Evolutionary conservation across 1,140 invertebrate species (phyloP).

Genomic region (Venustaconcha ellipsiformis): DNA sequence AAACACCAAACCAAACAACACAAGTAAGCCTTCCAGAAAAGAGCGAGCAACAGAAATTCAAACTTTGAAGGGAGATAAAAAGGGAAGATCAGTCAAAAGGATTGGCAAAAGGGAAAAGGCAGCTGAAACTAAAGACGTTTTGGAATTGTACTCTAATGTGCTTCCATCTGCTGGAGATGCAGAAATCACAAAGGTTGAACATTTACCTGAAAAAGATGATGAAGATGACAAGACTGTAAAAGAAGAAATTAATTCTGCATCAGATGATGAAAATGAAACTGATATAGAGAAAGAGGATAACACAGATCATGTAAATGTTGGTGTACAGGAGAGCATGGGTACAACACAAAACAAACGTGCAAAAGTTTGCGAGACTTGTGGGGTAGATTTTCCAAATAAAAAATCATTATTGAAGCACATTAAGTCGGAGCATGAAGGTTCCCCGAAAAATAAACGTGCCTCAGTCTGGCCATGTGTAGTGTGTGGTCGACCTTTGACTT

Average conservation of each 20-base stretch:
- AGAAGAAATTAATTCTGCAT: neutral
- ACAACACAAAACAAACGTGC: neutral
- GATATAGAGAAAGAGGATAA: neutral
- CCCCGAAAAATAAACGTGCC: neutral
- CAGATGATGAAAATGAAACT: conserved; percentile 1
- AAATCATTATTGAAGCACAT: neutral
- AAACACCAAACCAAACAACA: too few relatives aligned
- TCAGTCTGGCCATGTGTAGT: neutral
- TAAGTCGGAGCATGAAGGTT: neutral
- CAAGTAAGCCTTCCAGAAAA: too few relatives aligned
- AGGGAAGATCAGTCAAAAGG: too few relatives aligned
- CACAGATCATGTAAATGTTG: neutral
- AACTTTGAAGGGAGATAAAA: too few relatives aligned
- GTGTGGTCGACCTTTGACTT: neutral
- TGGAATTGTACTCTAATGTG: too few relatives aligned
- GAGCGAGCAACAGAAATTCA: too few relatives aligned
- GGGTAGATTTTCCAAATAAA: neutral
- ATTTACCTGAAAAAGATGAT: too few relatives aligned
- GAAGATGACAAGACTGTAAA: too few relatives aligned
- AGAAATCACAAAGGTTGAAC: too few relatives aligned
- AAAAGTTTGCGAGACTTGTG: neutral
- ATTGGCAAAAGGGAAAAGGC: too few relatives aligned
- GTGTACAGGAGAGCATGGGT: neutral
- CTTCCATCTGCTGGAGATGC: too few relatives aligned
- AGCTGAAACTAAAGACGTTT: too few relatives aligned